Evolutionary conservation across 2,888 invertebrate species (phyloP).

Genomic region (Polia nebulosa): DNA sequence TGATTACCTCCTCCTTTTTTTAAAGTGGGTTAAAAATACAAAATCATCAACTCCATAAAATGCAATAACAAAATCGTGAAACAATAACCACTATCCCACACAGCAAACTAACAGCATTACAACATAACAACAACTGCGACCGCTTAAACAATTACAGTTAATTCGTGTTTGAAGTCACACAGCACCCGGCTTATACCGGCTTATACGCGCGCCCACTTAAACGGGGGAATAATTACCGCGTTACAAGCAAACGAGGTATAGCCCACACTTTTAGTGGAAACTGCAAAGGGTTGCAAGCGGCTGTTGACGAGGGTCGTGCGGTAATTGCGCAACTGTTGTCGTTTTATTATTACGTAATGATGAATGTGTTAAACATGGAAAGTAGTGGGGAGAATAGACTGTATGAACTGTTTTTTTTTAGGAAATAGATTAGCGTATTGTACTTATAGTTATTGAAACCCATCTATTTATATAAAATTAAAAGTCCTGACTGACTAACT

Average conservation of each 20-base stretch:
- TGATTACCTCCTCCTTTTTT: no score
- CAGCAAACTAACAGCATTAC: constrained; percentile 38
- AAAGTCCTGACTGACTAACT: no score
- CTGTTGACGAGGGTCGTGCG: constrained; percentile 51
- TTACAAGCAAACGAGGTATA: constrained; percentile 48
- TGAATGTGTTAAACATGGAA: constrained; percentile 38
- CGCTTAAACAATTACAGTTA: constrained; percentile 63
- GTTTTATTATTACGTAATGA: constrained; percentile 54
- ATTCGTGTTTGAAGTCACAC: constrained; percentile 62
- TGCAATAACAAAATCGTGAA: not conserved
- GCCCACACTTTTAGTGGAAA: constrained; percentile 47
- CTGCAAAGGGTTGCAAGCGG: constrained; percentile 47
- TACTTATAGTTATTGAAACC: no score
- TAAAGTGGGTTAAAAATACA: no score
- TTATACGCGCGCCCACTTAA: constrained; percentile 55
- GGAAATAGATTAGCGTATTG: no score
- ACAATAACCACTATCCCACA: constrained; percentile 9
- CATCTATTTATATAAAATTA: no score
- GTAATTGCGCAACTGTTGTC: constrained; percentile 55
- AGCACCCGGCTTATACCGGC: constrained; percentile 50
- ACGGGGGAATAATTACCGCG: constrained; percentile 58
- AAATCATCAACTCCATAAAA: not conserved
- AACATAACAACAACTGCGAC: constrained; percentile 54
- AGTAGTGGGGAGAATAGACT: not conserved
- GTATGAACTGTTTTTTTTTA: not conserved